phyloP scores from a whole-genome alignment of 2,797 vertebrate species.

The Margarornis squamiger region DNA sequence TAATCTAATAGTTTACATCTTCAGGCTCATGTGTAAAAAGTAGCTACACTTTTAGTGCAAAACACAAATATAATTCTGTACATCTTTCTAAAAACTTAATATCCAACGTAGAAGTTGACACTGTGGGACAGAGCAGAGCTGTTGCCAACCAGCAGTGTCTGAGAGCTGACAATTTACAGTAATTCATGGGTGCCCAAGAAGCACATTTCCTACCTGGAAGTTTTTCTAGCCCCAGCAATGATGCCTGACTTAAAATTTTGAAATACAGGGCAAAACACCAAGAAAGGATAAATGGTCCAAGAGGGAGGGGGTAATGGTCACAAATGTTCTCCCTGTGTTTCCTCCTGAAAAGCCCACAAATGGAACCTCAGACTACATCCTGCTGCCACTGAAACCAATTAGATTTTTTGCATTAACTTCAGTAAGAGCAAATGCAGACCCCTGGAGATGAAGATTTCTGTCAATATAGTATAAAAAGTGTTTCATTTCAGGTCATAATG shows the following conservation, averaged over 20 bases:
- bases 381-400: conserved; percentile 50
- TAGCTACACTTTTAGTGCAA: neutral
- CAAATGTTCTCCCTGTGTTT: neutral
- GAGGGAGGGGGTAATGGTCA: neutral
- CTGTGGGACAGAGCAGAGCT: neutral
- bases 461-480: conserved; percentile 45
- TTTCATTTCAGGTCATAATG: conserved; percentile 40
- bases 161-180: neutral
- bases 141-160: neutral
- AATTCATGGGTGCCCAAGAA: neutral
- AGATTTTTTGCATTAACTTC: conserved; percentile 59
- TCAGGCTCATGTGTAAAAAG: neutral
- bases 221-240: neutral
- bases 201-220: neutral
- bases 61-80: neutral
- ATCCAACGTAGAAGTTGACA: neutral
- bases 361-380: conserved; percentile 4
- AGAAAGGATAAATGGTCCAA: neutral
- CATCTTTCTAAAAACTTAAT: neutral
- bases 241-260: neutral
- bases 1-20: neutral
- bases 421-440: conserved; percentile 52
- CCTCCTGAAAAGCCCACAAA: neutral
- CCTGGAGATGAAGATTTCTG: conserved; percentile 51
- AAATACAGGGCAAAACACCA: neutral